Conservation (phyloP, 2,888 invertebrate species). For the Drosophila anomalata region DNA sequence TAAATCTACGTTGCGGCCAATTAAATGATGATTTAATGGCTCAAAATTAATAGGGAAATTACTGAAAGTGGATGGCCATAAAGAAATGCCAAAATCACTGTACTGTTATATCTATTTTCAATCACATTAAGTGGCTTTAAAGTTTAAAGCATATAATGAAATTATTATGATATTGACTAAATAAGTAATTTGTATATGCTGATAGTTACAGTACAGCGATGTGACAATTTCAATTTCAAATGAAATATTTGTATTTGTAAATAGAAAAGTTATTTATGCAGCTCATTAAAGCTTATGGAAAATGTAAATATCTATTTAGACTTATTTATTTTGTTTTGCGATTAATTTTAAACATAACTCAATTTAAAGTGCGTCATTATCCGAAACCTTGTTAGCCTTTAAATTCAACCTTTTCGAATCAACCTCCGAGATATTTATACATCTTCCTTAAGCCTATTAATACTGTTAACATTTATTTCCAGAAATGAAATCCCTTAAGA, state of each 20-base stretch:
- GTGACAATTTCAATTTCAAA: neutral
- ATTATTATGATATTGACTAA: conserved; percentile 1
- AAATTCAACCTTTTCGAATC: neutral
- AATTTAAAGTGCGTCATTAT: neutral
- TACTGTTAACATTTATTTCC: conserved; percentile 5
- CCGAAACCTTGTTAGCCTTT: neutral
- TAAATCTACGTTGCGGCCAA: conserved; percentile 35
- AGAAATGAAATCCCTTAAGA: conserved; percentile 9
- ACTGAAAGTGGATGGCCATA: conserved; percentile 25
- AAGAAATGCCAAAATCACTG: neutral
- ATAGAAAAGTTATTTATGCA: neutral
- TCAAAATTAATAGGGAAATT: conserved; percentile 34
- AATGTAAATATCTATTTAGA: neutral
- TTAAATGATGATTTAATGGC: conserved; percentile 43
- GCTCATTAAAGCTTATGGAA: neutral
- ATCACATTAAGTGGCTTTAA: conserved; percentile 1
- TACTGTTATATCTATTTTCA: neutral
- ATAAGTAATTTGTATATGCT: neutral
- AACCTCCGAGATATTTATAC: neutral
- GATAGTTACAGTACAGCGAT: neutral
- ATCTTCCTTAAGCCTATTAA: neutral
- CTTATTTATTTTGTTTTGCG: neutral
- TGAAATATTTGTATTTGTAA: neutral
- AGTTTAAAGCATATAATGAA: neutral
- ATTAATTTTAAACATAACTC: neutral